Evolutionary conservation across 2,797 vertebrate species (phyloP).

Genomic region (Benthosema pterotum): DNA sequence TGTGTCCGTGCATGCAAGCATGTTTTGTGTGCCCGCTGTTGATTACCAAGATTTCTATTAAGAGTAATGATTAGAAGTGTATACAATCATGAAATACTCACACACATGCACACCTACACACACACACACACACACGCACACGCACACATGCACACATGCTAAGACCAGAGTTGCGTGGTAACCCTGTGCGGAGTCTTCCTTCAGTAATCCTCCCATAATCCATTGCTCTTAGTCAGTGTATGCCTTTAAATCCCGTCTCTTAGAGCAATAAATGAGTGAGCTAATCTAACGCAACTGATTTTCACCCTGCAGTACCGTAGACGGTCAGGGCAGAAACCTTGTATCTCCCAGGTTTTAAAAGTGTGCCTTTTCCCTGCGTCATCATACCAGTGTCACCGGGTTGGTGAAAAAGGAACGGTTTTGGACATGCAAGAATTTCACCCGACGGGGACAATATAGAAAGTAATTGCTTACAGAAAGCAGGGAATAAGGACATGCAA

Average conservation of each 20-base stretch:
- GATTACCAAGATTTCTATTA: conserved; percentile 58
- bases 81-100: conserved; percentile 41
- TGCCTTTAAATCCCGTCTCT: conserved; percentile 74
- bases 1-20: no score
- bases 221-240: conserved; percentile 76
- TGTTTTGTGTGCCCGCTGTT: conserved; percentile 31
- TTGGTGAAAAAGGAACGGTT: no score
- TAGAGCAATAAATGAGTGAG: conserved; percentile 70
- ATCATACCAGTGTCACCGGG: no score
- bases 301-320: conserved; percentile 43
- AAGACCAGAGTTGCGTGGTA: conserved; percentile 50
- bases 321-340: conserved; percentile 24
- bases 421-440: no score
- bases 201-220: conserved; percentile 79
- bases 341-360: no score
- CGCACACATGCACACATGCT: conserved; percentile 31
- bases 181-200: conserved; percentile 69
- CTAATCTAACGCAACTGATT: conserved; percentile 76
- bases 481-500: conserved; percentile 25
- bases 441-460: conserved; percentile 21
- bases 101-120: conserved; percentile 40
- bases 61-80: conserved; percentile 45
- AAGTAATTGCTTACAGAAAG: conserved; percentile 46
- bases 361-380: no score
- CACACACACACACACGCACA: conserved; percentile 30